Percentiles rank a stretch among this genome's conserved stretches.
phyloP scores from a whole-genome alignment of 1,140 invertebrate genomes.

The Heterodera carotae region DNA sequence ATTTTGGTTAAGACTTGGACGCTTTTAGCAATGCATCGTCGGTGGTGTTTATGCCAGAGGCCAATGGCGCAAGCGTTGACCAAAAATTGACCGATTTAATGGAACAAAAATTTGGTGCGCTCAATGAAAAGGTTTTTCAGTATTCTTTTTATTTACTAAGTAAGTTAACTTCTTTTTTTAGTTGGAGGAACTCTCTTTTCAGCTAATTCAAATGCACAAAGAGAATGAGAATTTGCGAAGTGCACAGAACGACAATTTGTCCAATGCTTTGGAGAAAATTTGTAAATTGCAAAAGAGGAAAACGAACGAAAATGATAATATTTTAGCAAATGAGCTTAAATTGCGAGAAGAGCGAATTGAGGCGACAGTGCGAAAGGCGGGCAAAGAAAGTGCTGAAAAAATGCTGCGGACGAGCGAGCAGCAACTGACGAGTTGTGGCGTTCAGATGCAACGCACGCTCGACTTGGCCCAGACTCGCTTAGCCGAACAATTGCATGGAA shows the following conservation, averaged over 20 bases:
- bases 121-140: conserved; percentile 12
- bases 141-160: background rate
- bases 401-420: conserved; percentile 21
- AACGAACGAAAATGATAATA: background rate
- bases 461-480: conserved; percentile 23
- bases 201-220: conserved; percentile 30
- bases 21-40: background rate
- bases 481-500: conserved; percentile 22
- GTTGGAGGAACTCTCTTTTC: conserved; percentile 35
- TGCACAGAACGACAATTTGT: conserved; percentile 43
- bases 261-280: conserved; percentile 47
- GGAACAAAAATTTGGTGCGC: conserved; percentile 19
- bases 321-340: conserved; percentile 38
- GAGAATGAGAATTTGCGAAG: conserved; percentile 35
- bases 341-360: conserved; percentile 43
- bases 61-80: background rate
- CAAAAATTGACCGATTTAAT: conserved; percentile 14
- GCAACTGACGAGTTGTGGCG: conserved; percentile 1
- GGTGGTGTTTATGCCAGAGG: background rate
- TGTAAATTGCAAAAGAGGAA: conserved; percentile 17
- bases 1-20: background rate
- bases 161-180: background rate
- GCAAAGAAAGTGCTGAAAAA: conserved; percentile 15
- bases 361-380: conserved; percentile 11
- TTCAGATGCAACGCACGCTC: conserved; percentile 15